A percentile compares a stretch with the other conserved stretches of the same genome.
These are phyloP conservation scores for Lanistes nyassanus DNA, from an alignment of 1,140 invertebrate species.

Conservation along the genomic window DNA sequence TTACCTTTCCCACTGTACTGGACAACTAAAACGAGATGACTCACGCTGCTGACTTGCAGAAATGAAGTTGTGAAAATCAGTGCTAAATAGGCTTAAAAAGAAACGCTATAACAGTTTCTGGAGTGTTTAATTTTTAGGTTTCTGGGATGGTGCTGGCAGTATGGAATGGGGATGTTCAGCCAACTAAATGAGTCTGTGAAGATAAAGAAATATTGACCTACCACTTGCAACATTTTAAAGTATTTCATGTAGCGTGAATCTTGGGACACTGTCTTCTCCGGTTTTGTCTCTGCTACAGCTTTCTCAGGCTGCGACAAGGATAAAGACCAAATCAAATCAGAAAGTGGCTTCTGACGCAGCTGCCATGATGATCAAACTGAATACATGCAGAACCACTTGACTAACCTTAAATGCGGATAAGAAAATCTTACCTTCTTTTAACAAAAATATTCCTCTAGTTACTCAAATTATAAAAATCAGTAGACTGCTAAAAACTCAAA, in stretches of 20 bases:
- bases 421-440: neutral
- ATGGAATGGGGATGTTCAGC: neutral
- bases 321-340: neutral
- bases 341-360: neutral
- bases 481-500: neutral
- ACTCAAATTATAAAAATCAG: neutral
- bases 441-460: neutral
- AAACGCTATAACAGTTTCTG: too few species aligned
- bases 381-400: neutral
- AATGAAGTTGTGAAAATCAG: neutral
- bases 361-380: neutral
- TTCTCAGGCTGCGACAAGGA: constrained; percentile 25
- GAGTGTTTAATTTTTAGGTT: neutral
- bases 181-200: neutral
- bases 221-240: constrained; percentile 89
- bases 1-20: too few species aligned
- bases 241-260: constrained; percentile 81
- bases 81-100: too few species aligned
- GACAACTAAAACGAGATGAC: neutral
- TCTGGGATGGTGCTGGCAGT: neutral
- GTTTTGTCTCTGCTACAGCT: constrained; percentile 34
- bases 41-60: neutral
- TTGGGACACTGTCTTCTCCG: constrained; percentile 64
- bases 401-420: neutral
- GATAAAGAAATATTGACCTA: constrained; percentile 42